Evolutionary conservation across 2,888 invertebrate genomes (phyloP), one percentile per base, ranked within the genome.

Genomic region (Leptopilina myrica): DNA sequence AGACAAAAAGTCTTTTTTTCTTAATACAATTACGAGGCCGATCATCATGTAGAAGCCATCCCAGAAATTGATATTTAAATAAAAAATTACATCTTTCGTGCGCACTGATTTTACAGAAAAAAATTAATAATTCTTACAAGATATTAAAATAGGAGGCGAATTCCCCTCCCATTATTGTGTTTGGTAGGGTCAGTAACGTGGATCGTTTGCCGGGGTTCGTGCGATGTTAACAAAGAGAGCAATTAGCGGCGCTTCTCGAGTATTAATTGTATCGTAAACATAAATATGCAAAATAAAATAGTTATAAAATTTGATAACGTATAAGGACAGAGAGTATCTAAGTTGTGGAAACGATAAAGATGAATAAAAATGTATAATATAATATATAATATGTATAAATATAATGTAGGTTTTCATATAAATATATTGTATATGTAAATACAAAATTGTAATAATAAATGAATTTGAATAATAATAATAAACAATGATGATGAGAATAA

Each of bases 341-440:
- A 76, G 73, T 78, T 75, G 78, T 73, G 78, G 56, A 65, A 76
- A 76, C 64, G 77, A 78, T 76, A 64, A 66, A 75, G 66, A 79
- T 56, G 46, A 49, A 53, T 64, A 64, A 81, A 79, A 49, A 49
- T 49, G 49, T 49, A 49, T 49, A 49, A 11, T 11, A 49, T 49
- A 49, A 49, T 49, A 49, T 49, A 49, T 49, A 49, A 33, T 46
- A 46, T 49, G 49, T 49, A 49, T 49, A 49, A 46, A 49, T 49
- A 11, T 77, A 91, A 91, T 49, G 49, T 49, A 11, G 49, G 49
- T 49, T 11, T 43, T 43, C 43, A 49, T 49, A 49, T 92, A 92
- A 92, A 76, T 92, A 92, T 90, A 92, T 92, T 82, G 77, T 80
- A 92, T 93, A 93, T 49, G 49, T 49, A 49, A 49, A 49, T 49